phyloP scores from a whole-genome alignment of 2,888 invertebrate genomes.

The Drosophila acutilabella region DNA sequence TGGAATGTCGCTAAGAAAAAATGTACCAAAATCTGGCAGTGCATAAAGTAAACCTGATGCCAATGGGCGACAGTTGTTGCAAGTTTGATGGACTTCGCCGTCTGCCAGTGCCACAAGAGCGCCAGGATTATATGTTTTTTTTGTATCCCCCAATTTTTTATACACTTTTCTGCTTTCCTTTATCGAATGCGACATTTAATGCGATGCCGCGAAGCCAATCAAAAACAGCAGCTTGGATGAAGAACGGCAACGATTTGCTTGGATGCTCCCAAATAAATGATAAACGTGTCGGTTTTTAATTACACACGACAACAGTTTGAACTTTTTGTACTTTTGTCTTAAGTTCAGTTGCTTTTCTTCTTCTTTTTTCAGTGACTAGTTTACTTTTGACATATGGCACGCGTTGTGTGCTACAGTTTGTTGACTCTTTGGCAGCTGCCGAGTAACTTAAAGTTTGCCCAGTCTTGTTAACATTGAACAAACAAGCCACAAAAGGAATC shows the following conservation, averaged over 20 bases:
- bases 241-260: constrained; percentile 36
- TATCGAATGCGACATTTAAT: constrained; percentile 52
- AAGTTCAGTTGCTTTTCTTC: constrained; percentile 10
- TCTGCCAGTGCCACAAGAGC: constrained; percentile 47
- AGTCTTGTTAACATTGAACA: constrained; percentile 71
- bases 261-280: constrained; percentile 61
- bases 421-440: constrained; percentile 70
- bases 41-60: constrained; percentile 57
- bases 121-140: constrained; percentile 37
- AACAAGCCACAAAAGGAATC: constrained; percentile 68
- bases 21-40: constrained; percentile 39
- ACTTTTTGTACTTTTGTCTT: constrained; percentile 26
- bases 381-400: constrained; percentile 69
- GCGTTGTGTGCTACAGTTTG: constrained; percentile 60
- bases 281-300: constrained; percentile 74
- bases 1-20: constrained; percentile 40
- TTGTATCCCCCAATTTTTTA: background rate
- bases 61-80: constrained; percentile 54
- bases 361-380: constrained; percentile 26
- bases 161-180: constrained; percentile 11
- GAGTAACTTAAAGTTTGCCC: constrained; percentile 65
- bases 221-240: constrained; percentile 72
- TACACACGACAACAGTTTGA: constrained; percentile 51
- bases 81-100: constrained; percentile 55
- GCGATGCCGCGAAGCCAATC: constrained; percentile 81